These are phyloP conservation scores for Caenorhabditis sinica DNA, from an alignment of 2,888 invertebrate genomes.

Conservation along the genomic window DNA sequence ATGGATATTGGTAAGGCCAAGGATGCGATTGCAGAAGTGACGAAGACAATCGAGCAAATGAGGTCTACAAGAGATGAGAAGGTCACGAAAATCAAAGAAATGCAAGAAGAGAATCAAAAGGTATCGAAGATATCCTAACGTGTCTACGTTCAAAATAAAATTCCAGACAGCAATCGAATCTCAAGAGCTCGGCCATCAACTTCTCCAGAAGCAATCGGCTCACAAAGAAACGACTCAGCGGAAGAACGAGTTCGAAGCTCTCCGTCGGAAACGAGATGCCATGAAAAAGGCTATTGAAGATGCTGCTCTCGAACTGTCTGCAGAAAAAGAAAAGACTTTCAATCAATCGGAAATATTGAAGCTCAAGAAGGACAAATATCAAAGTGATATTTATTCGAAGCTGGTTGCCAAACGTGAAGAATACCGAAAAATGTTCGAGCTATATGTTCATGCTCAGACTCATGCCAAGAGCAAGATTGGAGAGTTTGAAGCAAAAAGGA, in stretches of 20 bases:
- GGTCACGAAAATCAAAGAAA: conserved; percentile 87
- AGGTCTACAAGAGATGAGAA: conserved; percentile 92
- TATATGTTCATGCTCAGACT: conserved; percentile 64
- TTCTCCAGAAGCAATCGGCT: conserved; percentile 80
- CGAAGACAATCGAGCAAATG: conserved; percentile 94
- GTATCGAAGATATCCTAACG: not conserved
- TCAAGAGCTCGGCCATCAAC: conserved; percentile 82
- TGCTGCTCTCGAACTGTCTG: conserved; percentile 60
- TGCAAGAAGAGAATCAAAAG: conserved; percentile 89
- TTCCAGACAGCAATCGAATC: conserved; percentile 79
- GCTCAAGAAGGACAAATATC: conserved; percentile 56
- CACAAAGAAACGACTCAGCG: conserved; percentile 70
- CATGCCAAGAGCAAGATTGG: conserved; percentile 47
- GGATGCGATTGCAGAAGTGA: conserved; percentile 66
- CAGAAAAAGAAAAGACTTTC: conserved; percentile 65
- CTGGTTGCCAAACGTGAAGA: conserved; percentile 61
- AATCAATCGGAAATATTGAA: conserved; percentile 69
- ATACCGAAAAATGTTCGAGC: conserved; percentile 62
- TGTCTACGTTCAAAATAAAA: not conserved
- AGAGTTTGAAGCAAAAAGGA: conserved; percentile 14
- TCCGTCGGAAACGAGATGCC: conserved; percentile 66
- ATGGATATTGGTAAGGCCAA: conserved; percentile 86
- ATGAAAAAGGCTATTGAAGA: conserved; percentile 71
- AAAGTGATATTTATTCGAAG: conserved; percentile 33
- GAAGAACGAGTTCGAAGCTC: conserved; percentile 78